phyloP scores from a whole-genome alignment of 2,797 vertebrate genomes.

The Oophaga sylvatica region DNA sequence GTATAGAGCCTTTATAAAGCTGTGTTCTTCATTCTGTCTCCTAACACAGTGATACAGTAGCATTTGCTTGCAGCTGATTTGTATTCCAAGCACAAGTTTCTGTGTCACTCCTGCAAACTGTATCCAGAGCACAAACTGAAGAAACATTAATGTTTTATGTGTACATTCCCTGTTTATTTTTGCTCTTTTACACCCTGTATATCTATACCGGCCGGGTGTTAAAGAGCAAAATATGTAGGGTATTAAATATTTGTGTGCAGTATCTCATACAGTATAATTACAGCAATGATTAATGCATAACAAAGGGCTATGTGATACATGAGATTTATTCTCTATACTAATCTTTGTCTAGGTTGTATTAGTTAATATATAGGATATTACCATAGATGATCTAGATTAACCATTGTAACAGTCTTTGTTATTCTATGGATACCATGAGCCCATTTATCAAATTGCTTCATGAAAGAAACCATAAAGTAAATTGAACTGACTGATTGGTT shows the following conservation, averaged over 20 bases:
- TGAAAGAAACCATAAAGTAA: not conserved
- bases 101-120: constrained; percentile 56
- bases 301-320: not conserved
- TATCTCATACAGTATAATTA: not conserved
- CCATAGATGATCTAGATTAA: not conserved
- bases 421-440: not conserved
- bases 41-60: constrained; percentile 58
- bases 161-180: constrained; percentile 44
- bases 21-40: constrained; percentile 58
- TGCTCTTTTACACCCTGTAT: constrained; percentile 9
- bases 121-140: constrained; percentile 54
- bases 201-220: not conserved
- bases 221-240: too few species aligned
- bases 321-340: not conserved
- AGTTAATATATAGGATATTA: not conserved
- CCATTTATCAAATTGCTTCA: not conserved
- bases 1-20: constrained; percentile 59
- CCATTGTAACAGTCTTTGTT: not conserved
- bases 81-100: constrained; percentile 57
- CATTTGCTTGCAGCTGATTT: constrained; percentile 56
- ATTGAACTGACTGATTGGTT: not conserved
- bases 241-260: not conserved
- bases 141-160: constrained; percentile 54
- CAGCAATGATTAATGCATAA: not conserved
- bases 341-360: not conserved